Evolutionary conservation across 2,888 invertebrate species (phyloP).

Genomic region (Epirrhoe alternata): DNA sequence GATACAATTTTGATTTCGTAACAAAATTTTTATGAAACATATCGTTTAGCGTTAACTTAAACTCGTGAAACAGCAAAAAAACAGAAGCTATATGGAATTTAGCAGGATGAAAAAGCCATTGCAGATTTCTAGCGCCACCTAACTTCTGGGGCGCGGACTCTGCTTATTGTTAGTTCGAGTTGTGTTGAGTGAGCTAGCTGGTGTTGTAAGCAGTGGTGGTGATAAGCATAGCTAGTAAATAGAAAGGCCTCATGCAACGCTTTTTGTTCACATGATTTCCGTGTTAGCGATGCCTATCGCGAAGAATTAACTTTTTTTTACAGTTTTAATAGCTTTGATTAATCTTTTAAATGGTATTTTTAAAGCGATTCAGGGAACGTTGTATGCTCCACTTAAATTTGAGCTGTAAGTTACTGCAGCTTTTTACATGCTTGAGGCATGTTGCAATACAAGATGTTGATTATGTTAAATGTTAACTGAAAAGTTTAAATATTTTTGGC

Average conservation of each 20-base stretch:
- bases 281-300: conserved; percentile 50
- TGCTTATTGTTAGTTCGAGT: not conserved
- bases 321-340: conserved; percentile 34
- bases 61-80: too few relatives aligned
- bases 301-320: conserved; percentile 45
- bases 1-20: too few relatives aligned
- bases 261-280: conserved; percentile 49
- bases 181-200: conserved; percentile 14
- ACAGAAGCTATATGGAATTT: too few relatives aligned
- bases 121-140: too few relatives aligned
- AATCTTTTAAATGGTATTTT: conserved; percentile 27
- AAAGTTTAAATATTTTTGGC: too few relatives aligned
- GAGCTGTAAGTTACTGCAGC: not conserved
- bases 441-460: too few relatives aligned
- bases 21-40: too few relatives aligned
- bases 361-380: conserved; percentile 19
- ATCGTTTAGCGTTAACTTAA: too few relatives aligned
- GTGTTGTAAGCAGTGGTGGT: not conserved
- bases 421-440: not conserved
- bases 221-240: conserved; percentile 42
- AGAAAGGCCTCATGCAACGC: conserved; percentile 56
- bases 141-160: too few relatives aligned
- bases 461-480: too few relatives aligned
- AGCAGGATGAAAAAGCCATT: too few relatives aligned
- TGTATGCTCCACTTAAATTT: conserved; percentile 5